phyloP scores from a whole-genome alignment of 2,888 invertebrate genomes.

The Axea sp. region DNA sequence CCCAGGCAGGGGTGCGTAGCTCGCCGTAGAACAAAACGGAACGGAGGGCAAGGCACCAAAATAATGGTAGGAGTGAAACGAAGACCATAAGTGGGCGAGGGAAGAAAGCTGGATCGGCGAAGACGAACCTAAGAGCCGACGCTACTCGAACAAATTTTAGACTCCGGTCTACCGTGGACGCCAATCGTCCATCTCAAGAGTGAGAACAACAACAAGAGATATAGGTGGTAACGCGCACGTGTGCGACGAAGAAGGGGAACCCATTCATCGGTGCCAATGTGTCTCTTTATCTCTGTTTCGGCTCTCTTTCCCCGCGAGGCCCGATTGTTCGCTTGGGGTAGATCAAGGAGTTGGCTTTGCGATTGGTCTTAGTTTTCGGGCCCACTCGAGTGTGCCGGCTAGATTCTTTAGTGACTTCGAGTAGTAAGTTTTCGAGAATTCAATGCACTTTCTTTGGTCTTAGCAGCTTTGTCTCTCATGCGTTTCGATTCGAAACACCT shows the following conservation, averaged over 20 bases:
- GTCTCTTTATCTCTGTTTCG: slow-evolving; percentile 67
- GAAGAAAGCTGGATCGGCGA: not conserved
- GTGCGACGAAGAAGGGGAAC: slow-evolving; percentile 51
- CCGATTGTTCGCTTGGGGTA: slow-evolving; percentile 69
- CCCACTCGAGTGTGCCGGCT: slow-evolving; percentile 70
- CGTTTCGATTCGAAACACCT: slow-evolving; percentile 60
- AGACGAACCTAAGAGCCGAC: slow-evolving; percentile 59
- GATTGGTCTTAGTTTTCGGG: slow-evolving; percentile 59
- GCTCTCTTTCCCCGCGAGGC: slow-evolving; percentile 42
- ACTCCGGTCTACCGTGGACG: slow-evolving; percentile 77
- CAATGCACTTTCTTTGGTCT: slow-evolving; percentile 60
- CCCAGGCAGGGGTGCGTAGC: too few relatives aligned
- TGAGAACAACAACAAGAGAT: slow-evolving; percentile 60
- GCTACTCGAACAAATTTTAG: slow-evolving; percentile 77
- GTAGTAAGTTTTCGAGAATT: slow-evolving; percentile 69
- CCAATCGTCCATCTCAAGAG: slow-evolving; percentile 74
- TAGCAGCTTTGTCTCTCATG: slow-evolving; percentile 57
- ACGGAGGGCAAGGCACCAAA: too few relatives aligned
- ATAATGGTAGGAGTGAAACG: too few relatives aligned
- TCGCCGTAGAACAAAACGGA: too few relatives aligned
- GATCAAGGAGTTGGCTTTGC: slow-evolving; percentile 73
- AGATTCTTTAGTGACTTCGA: slow-evolving; percentile 76
- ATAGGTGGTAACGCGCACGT: slow-evolving; percentile 37
- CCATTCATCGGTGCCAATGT: slow-evolving; percentile 71
- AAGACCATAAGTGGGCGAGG: too few relatives aligned